Evolutionary conservation across 1,140 invertebrate genomes (phyloP).

Genomic region (Caenorhabditis elegans): DNA sequence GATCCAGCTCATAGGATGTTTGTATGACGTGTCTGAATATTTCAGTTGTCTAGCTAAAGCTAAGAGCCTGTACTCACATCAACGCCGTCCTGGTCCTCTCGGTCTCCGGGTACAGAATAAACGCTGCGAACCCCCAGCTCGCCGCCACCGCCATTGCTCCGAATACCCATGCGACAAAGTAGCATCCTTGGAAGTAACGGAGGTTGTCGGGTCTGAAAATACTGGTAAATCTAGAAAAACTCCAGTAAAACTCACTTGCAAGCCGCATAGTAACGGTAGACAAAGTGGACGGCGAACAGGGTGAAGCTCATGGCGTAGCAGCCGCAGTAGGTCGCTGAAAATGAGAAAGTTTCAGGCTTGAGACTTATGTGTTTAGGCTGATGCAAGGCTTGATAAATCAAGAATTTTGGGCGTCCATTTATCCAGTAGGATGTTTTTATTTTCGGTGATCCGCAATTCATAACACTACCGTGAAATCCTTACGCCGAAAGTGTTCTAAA

Average conservation of each 20-base stretch:
- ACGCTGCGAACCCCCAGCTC: background rate
- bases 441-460: too few species aligned
- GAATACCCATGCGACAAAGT: background rate
- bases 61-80: background rate
- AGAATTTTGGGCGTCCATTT: too few species aligned
- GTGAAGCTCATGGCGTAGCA: slow-evolving; percentile 25
- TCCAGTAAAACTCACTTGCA: background rate
- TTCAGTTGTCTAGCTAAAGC: background rate
- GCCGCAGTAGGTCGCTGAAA: background rate
- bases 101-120: background rate
- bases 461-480: too few species aligned
- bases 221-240: background rate
- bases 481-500: too few species aligned
- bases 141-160: background rate
- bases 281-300: background rate
- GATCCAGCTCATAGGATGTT: background rate
- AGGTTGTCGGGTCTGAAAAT: background rate
- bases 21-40: background rate
- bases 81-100: background rate
- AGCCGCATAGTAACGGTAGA: background rate
- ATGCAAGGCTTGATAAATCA: too few species aligned
- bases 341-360: too few species aligned
- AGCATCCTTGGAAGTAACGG: background rate
- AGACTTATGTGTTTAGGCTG: too few species aligned
- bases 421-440: too few species aligned